Conservation (phyloP, 92 coral and sea anemone genomes). For the Epizoanthus rinbou region DNA sequence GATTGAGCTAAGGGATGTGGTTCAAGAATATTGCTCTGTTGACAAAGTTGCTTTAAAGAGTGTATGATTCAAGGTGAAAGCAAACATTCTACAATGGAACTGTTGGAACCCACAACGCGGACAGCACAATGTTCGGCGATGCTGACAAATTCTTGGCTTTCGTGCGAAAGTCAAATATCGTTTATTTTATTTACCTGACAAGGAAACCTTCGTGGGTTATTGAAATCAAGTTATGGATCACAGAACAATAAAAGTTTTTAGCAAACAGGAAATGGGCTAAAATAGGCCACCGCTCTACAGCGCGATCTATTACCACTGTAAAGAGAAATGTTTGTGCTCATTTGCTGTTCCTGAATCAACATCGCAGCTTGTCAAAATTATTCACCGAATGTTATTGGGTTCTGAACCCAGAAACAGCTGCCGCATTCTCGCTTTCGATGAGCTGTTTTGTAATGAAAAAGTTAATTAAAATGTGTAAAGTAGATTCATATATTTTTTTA, state of each 20-base stretch:
- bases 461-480: slow-evolving; percentile 13
- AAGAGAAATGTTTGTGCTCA: background rate
- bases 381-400: background rate
- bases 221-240: background rate
- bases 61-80: background rate
- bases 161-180: slow-evolving; percentile 33
- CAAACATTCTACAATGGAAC: background rate
- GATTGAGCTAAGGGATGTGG: background rate
- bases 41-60: background rate
- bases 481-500: background rate
- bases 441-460: slow-evolving; percentile 15
- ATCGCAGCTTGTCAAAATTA: slow-evolving; percentile 23
- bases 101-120: background rate
- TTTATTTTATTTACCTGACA: background rate
- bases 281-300: background rate
- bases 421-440: background rate
- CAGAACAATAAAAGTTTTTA: slow-evolving; percentile 3
- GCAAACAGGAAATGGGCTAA: slow-evolving; percentile 33
- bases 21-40: background rate
- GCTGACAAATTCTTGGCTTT: background rate
- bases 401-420: slow-evolving; percentile 21
- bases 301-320: background rate
- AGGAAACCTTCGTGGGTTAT: background rate
- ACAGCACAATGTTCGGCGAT: background rate
- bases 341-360: slow-evolving; percentile 17